These are phyloP conservation scores for Alsophila aescularia DNA, from an alignment of 2,888 invertebrate species.

Conservation along the genomic window DNA sequence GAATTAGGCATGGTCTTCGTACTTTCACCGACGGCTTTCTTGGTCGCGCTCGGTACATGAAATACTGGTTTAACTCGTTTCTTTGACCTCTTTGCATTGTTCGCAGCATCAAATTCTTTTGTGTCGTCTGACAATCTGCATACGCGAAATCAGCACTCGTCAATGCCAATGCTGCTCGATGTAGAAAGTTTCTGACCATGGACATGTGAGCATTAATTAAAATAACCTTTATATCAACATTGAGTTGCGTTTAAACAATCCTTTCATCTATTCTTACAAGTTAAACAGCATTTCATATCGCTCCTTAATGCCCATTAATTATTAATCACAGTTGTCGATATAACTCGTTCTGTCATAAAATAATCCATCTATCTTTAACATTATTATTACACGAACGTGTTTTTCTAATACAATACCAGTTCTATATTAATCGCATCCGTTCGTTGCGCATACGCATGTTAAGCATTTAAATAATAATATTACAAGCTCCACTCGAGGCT, in stretches of 20 bases:
- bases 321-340: slow-evolving; percentile 37
- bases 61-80: slow-evolving; percentile 65
- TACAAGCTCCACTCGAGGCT: slow-evolving; percentile 63
- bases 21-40: slow-evolving; percentile 80
- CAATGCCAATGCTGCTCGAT: slow-evolving; percentile 55
- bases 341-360: slow-evolving; percentile 48
- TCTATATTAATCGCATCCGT: slow-evolving; percentile 68
- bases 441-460: slow-evolving; percentile 63
- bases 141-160: slow-evolving; percentile 51
- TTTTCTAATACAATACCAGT: slow-evolving; percentile 61
- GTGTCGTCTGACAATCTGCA: slow-evolving; percentile 54
- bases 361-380: slow-evolving; percentile 43
- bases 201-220: background rate
- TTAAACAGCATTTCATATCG: background rate
- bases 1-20: slow-evolving; percentile 67
- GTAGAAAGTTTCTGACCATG: slow-evolving; percentile 45
- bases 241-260: too few species aligned
- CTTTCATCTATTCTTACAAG: too few species aligned
- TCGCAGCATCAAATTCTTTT: slow-evolving; percentile 55
- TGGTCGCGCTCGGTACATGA: slow-evolving; percentile 55
- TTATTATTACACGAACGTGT: slow-evolving; percentile 49
- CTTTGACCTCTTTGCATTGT: slow-evolving; percentile 72
- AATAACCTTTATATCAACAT: background rate
- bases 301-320: background rate
- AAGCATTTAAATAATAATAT: slow-evolving; percentile 64